Base-by-base conservation (phyloP, 2,888 invertebrate genomes). In the Heterodera filipjevi region DNA sequence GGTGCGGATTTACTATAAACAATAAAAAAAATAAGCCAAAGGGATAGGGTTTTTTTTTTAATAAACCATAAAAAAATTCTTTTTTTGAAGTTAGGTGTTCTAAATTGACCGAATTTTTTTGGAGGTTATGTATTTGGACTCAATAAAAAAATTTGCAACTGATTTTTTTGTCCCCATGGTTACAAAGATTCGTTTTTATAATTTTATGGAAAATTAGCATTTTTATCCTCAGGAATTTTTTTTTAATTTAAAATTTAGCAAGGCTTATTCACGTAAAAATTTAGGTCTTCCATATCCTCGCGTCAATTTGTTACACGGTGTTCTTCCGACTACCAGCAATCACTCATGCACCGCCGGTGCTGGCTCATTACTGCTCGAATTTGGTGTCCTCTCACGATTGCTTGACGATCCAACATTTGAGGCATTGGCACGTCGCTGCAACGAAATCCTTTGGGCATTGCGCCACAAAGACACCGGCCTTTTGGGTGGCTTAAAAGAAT, bases 301-400 rank as follows among this genome's bases (percentile, higher is more conserved):
- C 90, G 91, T 92, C 3, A 92, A 93, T 86, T 86, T 92, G 71
- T 88, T 90, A 53, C 87, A 90, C 64, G 91, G 91, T 0, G 91
- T 92, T 3, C 91, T 92, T 1, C 84, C 86, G 3, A 89, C 91
- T 80, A 90, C 91, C 66, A 89, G 90, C 2, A 92, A 92, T 77
- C 92, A 92, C 83, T 93, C 92, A 0, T 93, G 92, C 85, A 92
- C 92, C 16, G 91, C 93, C 32, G 92, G 92, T 66, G 92, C 92
- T 39, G 92, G 92, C 0, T 92, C 92, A 14, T 89, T 93, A 66
- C 89, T 92, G 16, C 86, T 93, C 30, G 93, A 93, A 87, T 92
- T 92, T 88, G 92, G 92, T 66, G 89, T 92, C 46, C 89, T 93
- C n/a, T 92, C 92, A 77, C 79, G 84, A 22, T 89, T 93, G n/a